These are phyloP conservation scores for Clamator glandarius DNA, from an alignment of 2,797 vertebrate genomes.

Conservation along the genomic window DNA sequence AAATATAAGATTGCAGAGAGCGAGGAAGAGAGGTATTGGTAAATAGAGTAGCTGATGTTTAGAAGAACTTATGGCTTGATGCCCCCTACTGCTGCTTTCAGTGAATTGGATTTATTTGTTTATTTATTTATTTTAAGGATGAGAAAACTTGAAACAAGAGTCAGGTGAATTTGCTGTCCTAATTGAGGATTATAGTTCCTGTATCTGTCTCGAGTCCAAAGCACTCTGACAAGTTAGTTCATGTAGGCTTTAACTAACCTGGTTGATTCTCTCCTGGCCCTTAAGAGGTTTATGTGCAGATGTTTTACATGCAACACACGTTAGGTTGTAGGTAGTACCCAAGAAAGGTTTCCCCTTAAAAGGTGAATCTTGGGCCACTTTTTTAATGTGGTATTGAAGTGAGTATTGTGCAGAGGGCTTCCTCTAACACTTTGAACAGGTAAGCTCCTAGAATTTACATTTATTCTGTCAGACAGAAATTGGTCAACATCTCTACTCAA, in stretches of 20 bases:
- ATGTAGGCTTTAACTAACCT: not conserved
- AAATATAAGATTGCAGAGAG: not conserved
- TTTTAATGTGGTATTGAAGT: not conserved
- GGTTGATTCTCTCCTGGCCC: rapidly evolving
- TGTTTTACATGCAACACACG: not conserved
- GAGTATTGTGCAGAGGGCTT: not conserved
- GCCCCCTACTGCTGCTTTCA: constrained; percentile 17
- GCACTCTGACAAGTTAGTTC: not conserved
- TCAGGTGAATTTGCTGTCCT: not conserved
- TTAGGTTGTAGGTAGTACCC: not conserved
- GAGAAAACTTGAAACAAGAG: not conserved
- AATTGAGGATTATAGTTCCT: not conserved
- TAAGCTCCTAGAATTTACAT: not conserved
- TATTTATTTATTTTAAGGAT: not conserved
- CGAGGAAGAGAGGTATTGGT: not conserved
- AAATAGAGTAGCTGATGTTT: not conserved
- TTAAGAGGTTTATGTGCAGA: not conserved
- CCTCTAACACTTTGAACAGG: not conserved
- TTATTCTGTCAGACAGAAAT: not conserved
- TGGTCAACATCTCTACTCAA: not conserved
- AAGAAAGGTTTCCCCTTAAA: not conserved
- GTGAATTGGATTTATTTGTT: not conserved
- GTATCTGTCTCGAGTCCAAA: not conserved
- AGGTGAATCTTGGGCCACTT: not conserved
- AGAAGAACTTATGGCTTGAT: not conserved